Base-by-base conservation (phyloP, 2,888 invertebrate species). In the Agonopterix subpropinquella region DNA sequence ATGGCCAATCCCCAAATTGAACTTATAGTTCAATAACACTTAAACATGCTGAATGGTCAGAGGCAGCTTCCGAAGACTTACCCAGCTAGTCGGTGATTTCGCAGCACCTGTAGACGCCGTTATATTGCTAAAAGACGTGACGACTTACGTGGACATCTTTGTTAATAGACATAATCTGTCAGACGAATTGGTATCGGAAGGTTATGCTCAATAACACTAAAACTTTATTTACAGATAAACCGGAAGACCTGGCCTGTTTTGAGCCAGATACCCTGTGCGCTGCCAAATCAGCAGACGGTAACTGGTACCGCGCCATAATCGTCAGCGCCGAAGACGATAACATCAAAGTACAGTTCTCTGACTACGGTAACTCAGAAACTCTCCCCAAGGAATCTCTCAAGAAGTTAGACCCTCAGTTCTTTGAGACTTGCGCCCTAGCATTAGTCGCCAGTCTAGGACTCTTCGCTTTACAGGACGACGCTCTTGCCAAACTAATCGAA, bases 281-380 rank as follows among this genome's bases (percentile, higher is more conserved):
- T 0, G 92, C 90, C 0, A 89, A 89, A 46, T 90, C 91, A 2
- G 64, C 62, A 0, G 94, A 94, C 68, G 90, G 88, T 2, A 92
- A 92, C 69, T 95, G 94, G 94, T 94, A 94, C 66, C 89, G 94
- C 44, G 92, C 90, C 2, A 89, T 85, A 53, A 87, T 94, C 13
- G 39, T 85, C 9, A 75, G 74, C 45, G 62, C 74, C 4, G 79
- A 82, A 10, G 89, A 89, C 11, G 72, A 74, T 0, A 79, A 77
- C 11, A 87, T 83, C 13, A 82, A 74, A 18, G 89, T 93, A 0
- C 88, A 89, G 48, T 94, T 90, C 65, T 69, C 92, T 0, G 95
- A 95, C 70, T 94, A 94, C 54, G 95, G 95, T 41, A 93, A 94
- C 67, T 73, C 79, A 0, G 94, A 94, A 73, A 74, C 78, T 4